A percentile compares a stretch with the other conserved stretches of the same genome.
Evolutionary conservation across 2,113 vertebrate genomes (phyloP).

Genomic region (Bubo blakistoni): DNA sequence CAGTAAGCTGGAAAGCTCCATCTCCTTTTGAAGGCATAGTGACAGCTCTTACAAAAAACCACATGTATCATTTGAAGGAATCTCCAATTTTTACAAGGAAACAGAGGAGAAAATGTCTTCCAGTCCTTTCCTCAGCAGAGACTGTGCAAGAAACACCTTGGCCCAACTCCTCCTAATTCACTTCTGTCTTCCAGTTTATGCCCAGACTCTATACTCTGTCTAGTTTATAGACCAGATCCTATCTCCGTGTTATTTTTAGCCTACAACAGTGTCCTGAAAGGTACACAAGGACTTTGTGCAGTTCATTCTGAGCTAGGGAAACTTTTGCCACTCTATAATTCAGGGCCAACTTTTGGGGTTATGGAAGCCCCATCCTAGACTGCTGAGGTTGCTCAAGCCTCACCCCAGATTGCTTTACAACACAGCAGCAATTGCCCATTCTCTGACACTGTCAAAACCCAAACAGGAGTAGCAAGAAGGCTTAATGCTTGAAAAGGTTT

Average conservation of each 20-base stretch:
- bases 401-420: not conserved
- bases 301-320: not conserved
- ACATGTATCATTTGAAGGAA: not conserved
- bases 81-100: not conserved
- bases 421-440: fast-evolving
- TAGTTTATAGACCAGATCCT: not conserved
- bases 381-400: not conserved
- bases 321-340: not conserved
- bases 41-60: not conserved
- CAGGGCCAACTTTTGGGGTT: not conserved
- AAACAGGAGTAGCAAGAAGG: not conserved
- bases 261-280: not conserved
- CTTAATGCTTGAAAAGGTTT: not conserved
- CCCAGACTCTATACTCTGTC: not conserved
- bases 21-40: not conserved
- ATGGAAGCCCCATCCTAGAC: fast-evolving
- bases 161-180: not conserved
- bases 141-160: not conserved
- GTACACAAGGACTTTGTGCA: not conserved
- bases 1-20: not conserved
- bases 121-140: not conserved
- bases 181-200: not conserved
- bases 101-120: not conserved
- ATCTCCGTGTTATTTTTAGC: not conserved
- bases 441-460: not conserved